phyloP scores from a whole-genome alignment of 1,140 invertebrate species.

The Cardiocondyla obscurior region DNA sequence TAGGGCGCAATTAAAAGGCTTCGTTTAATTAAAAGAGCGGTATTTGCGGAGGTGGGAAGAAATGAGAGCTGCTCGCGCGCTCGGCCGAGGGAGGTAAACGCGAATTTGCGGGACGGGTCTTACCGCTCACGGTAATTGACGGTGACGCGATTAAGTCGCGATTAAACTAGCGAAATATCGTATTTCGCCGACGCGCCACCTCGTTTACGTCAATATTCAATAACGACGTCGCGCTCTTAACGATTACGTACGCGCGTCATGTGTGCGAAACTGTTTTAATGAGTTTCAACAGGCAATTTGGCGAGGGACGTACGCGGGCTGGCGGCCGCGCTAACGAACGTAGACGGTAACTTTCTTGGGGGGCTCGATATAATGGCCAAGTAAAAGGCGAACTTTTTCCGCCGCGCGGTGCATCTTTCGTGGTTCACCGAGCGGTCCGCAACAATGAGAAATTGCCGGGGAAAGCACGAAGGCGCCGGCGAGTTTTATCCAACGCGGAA shows the following conservation, averaged over 20 bases:
- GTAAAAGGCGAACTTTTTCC: slow-evolving; percentile 22
- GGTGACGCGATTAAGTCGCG: slow-evolving; percentile 23
- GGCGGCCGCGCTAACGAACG: slow-evolving; percentile 15
- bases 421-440: not conserved
- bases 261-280: slow-evolving; percentile 40
- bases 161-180: slow-evolving; percentile 23
- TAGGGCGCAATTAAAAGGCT: not conserved
- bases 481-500: not conserved
- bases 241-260: slow-evolving; percentile 1
- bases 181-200: not conserved
- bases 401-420: not conserved
- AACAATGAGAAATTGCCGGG: slow-evolving; percentile 23
- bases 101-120: not conserved
- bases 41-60: not conserved
- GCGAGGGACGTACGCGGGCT: not conserved
- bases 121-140: not conserved
- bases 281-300: slow-evolving; percentile 46
- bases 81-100: not conserved
- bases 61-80: not conserved
- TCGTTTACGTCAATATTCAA: slow-evolving; percentile 26
- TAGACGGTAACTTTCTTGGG: slow-evolving; percentile 19
- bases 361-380: slow-evolving; percentile 25
- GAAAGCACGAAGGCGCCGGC: not conserved
- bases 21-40: not conserved
- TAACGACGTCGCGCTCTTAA: slow-evolving; percentile 30